Percentiles rank a stretch among this genome's conserved stretches.
Evolutionary conservation across 2,113 vertebrate species (phyloP).

Genomic region (Nothoprocta pentlandii): DNA sequence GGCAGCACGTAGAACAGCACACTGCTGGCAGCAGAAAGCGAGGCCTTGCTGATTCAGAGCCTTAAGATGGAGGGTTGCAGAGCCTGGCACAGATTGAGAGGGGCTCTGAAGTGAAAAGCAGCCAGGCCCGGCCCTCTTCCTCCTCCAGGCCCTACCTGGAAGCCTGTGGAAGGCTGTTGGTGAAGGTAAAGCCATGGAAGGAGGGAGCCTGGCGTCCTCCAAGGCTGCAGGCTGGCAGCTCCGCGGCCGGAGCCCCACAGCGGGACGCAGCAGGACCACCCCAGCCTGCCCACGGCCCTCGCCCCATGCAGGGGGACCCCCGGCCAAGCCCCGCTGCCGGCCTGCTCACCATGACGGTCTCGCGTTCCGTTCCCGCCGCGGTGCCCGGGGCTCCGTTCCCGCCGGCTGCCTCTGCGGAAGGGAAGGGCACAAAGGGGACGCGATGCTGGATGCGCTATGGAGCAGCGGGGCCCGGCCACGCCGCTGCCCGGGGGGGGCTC

Average conservation of each 20-base stretch:
- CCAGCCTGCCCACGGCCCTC: neutral
- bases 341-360: constrained; percentile 56
- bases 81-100: neutral
- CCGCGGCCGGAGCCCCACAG: neutral
- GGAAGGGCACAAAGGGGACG: constrained; percentile 10
- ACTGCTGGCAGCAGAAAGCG: rapidly evolving
- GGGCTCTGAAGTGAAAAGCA: neutral
- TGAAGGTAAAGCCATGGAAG: neutral
- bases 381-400: neutral
- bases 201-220: neutral
- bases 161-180: neutral
- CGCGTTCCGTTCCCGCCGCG: constrained; percentile 21
- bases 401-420: neutral
- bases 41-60: neutral
- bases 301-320: neutral
- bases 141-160: neutral
- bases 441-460: neutral
- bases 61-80: neutral
- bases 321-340: neutral
- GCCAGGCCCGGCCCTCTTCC: neutral
- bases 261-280: neutral
- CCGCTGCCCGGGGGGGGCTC: neutral
- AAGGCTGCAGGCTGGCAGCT: neutral
- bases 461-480: neutral
- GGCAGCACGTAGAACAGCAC: neutral